phyloP scores from a whole-genome alignment of 2,113 vertebrate species.

The Mastomys coucha region DNA sequence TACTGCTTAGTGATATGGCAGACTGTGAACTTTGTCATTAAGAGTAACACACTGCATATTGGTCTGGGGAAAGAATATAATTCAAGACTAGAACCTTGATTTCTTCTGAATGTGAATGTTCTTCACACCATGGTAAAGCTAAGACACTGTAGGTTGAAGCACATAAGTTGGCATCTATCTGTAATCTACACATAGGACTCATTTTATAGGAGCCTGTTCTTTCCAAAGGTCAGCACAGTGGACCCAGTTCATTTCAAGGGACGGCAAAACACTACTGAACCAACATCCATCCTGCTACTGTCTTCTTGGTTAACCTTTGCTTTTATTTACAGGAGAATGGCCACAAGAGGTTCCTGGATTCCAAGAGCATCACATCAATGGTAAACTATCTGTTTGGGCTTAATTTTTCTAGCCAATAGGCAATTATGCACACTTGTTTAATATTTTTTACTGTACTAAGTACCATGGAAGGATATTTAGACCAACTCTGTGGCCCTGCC shows the following conservation, averaged over 20 bases:
- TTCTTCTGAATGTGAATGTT: not conserved
- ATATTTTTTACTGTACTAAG: not conserved
- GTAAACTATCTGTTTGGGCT: not conserved
- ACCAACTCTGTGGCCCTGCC: not conserved
- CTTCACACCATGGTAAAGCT: not conserved
- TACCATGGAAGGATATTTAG: not conserved
- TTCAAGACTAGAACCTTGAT: not conserved
- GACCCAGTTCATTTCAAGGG: not conserved
- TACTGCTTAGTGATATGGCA: not conserved
- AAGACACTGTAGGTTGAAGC: not conserved
- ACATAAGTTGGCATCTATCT: not conserved
- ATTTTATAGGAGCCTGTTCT: not conserved
- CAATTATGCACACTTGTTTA: not conserved
- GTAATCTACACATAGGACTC: not conserved
- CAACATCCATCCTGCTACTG: not conserved
- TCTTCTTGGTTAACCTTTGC: not conserved
- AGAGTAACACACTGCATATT: not conserved
- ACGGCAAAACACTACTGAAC: not conserved
- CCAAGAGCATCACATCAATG: not conserved
- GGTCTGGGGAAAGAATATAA: not conserved
- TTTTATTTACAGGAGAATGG: conserved; percentile 22
- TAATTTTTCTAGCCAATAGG: not conserved
- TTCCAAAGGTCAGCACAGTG: not conserved
- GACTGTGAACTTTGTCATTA: not conserved
- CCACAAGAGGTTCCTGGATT: not conserved